phyloP scores from a whole-genome alignment of 2,797 vertebrate species.

The Alcedo atthis region DNA sequence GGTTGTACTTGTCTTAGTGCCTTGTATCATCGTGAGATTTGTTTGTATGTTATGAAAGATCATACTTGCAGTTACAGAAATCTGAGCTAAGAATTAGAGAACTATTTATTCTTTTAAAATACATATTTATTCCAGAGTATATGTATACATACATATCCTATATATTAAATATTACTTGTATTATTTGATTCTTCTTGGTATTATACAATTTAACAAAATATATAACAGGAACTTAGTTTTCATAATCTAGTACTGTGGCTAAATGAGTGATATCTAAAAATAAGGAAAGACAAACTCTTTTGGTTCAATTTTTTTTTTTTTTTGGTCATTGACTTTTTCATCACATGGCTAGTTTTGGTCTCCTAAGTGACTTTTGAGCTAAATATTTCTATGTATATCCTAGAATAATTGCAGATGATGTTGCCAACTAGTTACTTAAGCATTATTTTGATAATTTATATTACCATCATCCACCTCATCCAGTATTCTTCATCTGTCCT shows the following conservation, averaged over 20 bases:
- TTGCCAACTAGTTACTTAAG: not conserved
- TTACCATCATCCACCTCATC: not conserved
- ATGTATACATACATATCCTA: accelerated
- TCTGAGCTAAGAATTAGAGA: not conserved
- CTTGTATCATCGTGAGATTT: not conserved
- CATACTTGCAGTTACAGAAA: not conserved
- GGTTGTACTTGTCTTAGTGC: not conserved
- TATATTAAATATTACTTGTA: not conserved
- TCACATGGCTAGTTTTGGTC: not conserved
- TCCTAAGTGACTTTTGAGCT: not conserved
- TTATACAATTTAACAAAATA: not conserved
- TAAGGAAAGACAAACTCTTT: not conserved
- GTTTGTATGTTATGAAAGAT: not conserved
- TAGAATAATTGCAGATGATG: not conserved
- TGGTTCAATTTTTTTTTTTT: not conserved
- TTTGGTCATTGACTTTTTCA: not conserved
- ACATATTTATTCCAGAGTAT: not conserved
- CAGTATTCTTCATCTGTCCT: not conserved
- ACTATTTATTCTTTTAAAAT: not conserved
- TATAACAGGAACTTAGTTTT: not conserved
- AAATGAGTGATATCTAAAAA: not conserved
- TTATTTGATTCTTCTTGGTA: not conserved
- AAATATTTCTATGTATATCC: not conserved
- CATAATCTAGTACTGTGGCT: not conserved
- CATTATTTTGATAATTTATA: not conserved